Evolutionary conservation across 2,888 invertebrate genomes (phyloP).

Genomic region (Catocala sponsa): DNA sequence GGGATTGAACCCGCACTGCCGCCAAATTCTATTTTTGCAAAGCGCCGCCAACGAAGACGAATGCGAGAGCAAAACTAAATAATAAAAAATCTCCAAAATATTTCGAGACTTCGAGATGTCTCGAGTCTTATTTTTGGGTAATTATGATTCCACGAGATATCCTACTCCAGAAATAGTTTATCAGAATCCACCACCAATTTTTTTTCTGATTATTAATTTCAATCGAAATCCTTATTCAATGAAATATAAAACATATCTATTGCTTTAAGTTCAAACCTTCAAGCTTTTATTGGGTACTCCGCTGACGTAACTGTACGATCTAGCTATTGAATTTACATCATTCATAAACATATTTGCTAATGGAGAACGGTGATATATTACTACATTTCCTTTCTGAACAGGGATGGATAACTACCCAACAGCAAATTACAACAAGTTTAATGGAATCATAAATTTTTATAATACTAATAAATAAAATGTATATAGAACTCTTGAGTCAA

Average conservation of each 20-base stretch:
- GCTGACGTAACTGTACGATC: conserved; percentile 38
- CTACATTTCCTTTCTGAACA: conserved; percentile 56
- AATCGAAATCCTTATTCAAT: neutral
- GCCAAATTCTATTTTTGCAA: conserved; percentile 88
- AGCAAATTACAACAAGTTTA: conserved; percentile 73
- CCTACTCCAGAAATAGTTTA: conserved; percentile 28
- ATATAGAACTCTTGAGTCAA: conserved; percentile 57
- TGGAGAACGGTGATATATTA: conserved; percentile 73
- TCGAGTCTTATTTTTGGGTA: conserved; percentile 45
- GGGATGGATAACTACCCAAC: conserved; percentile 61
- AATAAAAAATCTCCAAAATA: conserved; percentile 72
- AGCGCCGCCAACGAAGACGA: conserved; percentile 81
- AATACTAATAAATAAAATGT: conserved; percentile 45
- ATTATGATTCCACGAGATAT: conserved; percentile 35
- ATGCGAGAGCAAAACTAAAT: conserved; percentile 78
- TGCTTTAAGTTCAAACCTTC: conserved; percentile 13
- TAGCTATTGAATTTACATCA: conserved; percentile 28
- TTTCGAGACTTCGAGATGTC: conserved; percentile 56
- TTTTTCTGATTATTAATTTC: neutral
- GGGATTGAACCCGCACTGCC: conserved; percentile 80
- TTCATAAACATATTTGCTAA: conserved; percentile 65
- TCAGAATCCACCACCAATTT: conserved; percentile 16
- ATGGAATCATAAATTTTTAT: conserved; percentile 53
- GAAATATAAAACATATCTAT: conserved; percentile 9
- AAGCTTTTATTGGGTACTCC: conserved; percentile 25